phyloP scores from a whole-genome alignment of 2,113 vertebrate species.

The Notarius lentiginosus region DNA sequence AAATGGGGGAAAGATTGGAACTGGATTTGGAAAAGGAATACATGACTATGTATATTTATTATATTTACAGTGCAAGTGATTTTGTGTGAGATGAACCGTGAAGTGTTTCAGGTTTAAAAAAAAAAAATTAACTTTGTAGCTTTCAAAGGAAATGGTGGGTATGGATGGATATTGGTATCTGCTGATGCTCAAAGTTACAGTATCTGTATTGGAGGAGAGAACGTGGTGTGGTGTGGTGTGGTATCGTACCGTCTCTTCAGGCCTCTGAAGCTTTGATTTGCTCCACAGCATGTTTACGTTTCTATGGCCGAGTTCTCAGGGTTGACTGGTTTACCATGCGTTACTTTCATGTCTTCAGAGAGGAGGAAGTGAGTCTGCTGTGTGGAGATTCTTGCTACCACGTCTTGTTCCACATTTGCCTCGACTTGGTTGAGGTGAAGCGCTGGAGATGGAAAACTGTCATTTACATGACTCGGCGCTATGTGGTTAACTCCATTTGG shows the following conservation, averaged over 20 bases:
- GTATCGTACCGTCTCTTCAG: neutral
- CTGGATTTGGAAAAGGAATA: neutral
- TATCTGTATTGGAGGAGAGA: neutral
- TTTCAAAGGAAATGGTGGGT: neutral
- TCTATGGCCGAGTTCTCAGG: neutral
- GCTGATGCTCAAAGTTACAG: neutral
- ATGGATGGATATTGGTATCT: neutral
- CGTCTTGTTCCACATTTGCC: constrained; percentile 21
- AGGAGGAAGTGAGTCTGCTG: constrained; percentile 44
- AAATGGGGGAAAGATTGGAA: neutral
- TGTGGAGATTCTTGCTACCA: constrained; percentile 29
- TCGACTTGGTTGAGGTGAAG: neutral
- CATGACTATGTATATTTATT: neutral
- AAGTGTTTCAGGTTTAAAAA: neutral
- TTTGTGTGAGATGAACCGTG: neutral
- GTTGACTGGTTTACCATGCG: constrained; percentile 28
- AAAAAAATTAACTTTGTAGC: neutral
- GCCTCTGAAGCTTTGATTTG: neutral
- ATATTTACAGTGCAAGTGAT: neutral
- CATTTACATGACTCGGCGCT: neutral
- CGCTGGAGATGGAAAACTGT: neutral
- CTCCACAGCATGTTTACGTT: neutral
- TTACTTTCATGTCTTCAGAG: constrained; percentile 29
- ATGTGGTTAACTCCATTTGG: neutral
- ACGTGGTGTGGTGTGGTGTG: neutral